phyloP scores from a whole-genome alignment of 2,113 vertebrate genomes.

The Dipodomys spectabilis region DNA sequence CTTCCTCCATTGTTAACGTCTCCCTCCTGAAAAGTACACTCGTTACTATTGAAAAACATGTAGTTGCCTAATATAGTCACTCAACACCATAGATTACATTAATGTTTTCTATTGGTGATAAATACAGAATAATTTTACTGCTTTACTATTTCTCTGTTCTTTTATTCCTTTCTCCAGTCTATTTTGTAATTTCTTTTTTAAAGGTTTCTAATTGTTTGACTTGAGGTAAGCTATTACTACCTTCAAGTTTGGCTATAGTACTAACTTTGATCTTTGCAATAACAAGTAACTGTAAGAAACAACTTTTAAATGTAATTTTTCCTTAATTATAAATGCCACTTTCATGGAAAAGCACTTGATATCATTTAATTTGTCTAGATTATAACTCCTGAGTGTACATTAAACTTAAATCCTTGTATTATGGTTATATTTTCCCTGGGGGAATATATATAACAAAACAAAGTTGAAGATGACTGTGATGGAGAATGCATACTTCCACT shows the following conservation, averaged over 20 bases:
- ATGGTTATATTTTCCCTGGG: background rate
- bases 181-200: no score
- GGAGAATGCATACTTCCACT: background rate
- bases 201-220: background rate
- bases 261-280: slow-evolving; percentile 5
- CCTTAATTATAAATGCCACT: background rate
- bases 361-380: background rate
- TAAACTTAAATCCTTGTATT: background rate
- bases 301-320: background rate
- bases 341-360: background rate
- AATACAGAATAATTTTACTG: no score
- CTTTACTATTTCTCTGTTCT: no score
- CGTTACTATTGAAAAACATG: background rate
- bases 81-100: no score
- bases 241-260: background rate
- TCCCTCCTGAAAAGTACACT: background rate
- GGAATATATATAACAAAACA: background rate
- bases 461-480: background rate
- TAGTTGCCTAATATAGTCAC: no score
- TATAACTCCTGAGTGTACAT: background rate
- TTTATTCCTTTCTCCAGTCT: no score
- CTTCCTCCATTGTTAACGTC: background rate
- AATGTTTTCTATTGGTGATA: no score
- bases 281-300: background rate
- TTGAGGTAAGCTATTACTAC: background rate